Conservation (phyloP, 2,888 invertebrate genomes). For the Blomia tropicalis region DNA sequence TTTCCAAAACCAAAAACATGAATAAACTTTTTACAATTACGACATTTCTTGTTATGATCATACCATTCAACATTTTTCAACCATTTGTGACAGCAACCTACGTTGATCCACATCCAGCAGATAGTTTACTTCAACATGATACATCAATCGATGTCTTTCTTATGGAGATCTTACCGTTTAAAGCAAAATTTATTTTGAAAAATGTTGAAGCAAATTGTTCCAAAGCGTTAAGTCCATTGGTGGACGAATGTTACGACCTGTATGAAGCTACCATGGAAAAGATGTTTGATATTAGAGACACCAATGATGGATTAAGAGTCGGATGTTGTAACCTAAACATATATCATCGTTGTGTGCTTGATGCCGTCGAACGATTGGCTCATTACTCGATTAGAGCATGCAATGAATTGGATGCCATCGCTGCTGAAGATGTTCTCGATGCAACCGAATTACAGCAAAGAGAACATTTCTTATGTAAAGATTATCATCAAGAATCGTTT, state of each 20-base stretch:
- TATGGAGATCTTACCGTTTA: background rate
- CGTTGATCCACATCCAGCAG: no score
- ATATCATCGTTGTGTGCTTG: background rate
- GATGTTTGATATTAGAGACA: background rate
- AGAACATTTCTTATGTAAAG: background rate
- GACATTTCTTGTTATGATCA: no score
- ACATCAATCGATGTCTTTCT: background rate
- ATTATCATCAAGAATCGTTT: background rate
- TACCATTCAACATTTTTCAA: no score
- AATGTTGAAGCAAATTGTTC: background rate
- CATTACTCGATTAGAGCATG: background rate
- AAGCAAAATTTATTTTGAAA: background rate
- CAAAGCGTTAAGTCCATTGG: background rate
- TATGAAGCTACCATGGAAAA: no score
- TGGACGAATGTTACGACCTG: background rate
- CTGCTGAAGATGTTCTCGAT: background rate
- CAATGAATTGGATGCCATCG: background rate
- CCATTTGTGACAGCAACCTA: no score
- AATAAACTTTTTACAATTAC: no score
- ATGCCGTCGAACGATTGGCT: background rate
- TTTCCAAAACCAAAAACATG: no score
- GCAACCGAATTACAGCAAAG: background rate
- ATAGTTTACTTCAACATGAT: no score
- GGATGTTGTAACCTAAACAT: background rate
- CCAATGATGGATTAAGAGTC: background rate